phyloP scores from a whole-genome alignment of 2,888 invertebrate genomes.

The Drosophila kambysellisi region DNA sequence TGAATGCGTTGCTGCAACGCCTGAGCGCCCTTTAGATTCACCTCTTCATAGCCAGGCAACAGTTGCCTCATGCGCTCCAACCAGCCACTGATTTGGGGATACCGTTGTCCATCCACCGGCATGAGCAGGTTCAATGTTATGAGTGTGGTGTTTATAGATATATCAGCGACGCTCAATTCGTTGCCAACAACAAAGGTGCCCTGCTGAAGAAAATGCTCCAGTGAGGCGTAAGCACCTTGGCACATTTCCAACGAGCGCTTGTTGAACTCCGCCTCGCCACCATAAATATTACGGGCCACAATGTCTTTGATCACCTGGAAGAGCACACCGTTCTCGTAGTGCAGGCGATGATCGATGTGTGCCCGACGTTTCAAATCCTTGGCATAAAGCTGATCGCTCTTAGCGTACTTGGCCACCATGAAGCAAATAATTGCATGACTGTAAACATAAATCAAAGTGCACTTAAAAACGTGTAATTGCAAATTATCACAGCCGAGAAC shows the following conservation, averaged over 20 bases:
- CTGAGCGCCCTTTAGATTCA: slow-evolving; percentile 81
- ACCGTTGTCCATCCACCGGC: slow-evolving; percentile 76
- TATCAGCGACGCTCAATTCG: slow-evolving; percentile 85
- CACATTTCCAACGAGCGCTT: slow-evolving; percentile 76
- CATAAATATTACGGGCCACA: slow-evolving; percentile 82
- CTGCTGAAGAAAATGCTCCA: slow-evolving; percentile 83
- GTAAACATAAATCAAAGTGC: background rate
- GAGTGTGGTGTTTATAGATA: slow-evolving; percentile 85
- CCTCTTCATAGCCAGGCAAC: slow-evolving; percentile 79
- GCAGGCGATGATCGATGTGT: slow-evolving; percentile 86
- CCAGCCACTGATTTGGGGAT: slow-evolving; percentile 76
- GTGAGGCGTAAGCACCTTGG: slow-evolving; percentile 77
- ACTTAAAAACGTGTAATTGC: background rate
- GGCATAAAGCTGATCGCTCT: slow-evolving; percentile 86
- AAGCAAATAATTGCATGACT: slow-evolving; percentile 86
- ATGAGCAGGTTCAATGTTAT: slow-evolving; percentile 83
- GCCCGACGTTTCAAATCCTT: slow-evolving; percentile 86
- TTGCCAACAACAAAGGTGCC: slow-evolving; percentile 76
- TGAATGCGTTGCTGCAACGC: slow-evolving; percentile 71
- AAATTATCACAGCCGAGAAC: background rate
- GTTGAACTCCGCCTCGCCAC: slow-evolving; percentile 73
- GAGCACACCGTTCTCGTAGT: slow-evolving; percentile 86
- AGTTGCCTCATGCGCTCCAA: slow-evolving; percentile 77
- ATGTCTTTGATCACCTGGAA: slow-evolving; percentile 85
- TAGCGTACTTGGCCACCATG: slow-evolving; percentile 86